Percentiles rank a stretch among this genome's conserved stretches.
These are phyloP conservation scores for Stomatorhinus ivindoensis DNA, from an alignment of 2,113 vertebrate species.

Conservation along the genomic window DNA sequence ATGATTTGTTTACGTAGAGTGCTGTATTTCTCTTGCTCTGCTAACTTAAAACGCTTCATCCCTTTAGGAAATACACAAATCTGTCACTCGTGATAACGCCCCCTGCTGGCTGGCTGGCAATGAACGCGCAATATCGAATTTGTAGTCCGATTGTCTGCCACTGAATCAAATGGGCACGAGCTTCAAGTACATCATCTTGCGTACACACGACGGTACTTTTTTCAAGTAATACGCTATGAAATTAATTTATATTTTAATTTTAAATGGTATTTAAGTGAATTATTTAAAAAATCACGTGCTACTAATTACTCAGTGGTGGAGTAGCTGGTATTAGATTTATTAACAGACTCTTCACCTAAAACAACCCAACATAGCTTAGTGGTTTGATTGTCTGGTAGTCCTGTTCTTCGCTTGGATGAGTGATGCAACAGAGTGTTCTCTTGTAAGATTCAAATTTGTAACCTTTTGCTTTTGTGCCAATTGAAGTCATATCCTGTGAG, in stretches of 20 bases:
- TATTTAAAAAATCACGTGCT: neutral
- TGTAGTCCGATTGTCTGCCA: neutral
- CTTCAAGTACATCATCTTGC: neutral
- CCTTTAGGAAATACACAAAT: neutral
- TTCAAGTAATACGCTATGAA: neutral
- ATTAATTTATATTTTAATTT: neutral
- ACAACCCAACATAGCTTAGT: neutral
- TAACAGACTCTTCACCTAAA: neutral
- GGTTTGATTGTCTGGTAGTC: neutral
- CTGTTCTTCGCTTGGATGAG: neutral
- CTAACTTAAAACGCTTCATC: neutral
- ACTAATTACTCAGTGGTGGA: neutral
- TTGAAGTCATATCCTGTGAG: neutral
- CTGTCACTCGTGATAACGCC: neutral
- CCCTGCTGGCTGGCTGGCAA: neutral
- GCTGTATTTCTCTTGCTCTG: neutral
- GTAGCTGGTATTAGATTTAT: neutral
- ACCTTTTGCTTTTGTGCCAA: neutral
- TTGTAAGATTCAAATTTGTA: neutral
- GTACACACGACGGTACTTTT: neutral
- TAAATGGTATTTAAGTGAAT: neutral
- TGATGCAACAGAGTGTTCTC: neutral
- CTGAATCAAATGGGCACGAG: neutral
- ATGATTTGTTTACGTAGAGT: neutral
- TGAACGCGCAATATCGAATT: neutral